These are phyloP conservation scores for Malacoraja senta DNA, from an alignment of 2,797 vertebrate species.

Conservation along the genomic window DNA sequence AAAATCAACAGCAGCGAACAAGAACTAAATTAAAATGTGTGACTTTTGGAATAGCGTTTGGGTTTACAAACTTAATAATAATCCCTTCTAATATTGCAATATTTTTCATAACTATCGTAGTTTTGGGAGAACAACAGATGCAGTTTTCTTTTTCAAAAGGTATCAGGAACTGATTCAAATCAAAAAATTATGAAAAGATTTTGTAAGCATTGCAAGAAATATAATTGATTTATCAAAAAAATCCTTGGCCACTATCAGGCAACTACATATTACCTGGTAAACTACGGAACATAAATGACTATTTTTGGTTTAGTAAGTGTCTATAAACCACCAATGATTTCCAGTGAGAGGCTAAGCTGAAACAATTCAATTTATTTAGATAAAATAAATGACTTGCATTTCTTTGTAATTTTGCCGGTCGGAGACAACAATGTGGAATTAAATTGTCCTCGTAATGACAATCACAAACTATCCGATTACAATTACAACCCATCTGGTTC, in stretches of 20 bases:
- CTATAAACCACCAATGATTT: not conserved
- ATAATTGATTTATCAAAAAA: not conserved
- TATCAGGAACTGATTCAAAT: not conserved
- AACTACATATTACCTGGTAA: not conserved
- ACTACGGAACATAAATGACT: not conserved
- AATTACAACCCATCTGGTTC: no score
- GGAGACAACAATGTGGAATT: not conserved
- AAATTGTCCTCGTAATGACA: no score
- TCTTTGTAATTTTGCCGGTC: not conserved
- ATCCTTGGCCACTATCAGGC: not conserved
- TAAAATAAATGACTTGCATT: not conserved
- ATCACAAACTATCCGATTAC: no score
- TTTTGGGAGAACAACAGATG: not conserved
- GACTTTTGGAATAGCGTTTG: slow-evolving; percentile 23
- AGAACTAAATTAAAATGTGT: slow-evolving; percentile 30
- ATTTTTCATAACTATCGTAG: slow-evolving; percentile 16
- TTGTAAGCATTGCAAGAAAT: not conserved
- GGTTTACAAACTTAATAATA: not conserved
- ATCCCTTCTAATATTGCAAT: not conserved
- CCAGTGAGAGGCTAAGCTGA: not conserved
- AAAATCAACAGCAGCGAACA: not conserved
- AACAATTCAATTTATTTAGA: not conserved
- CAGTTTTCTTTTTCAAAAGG: slow-evolving; percentile 1
- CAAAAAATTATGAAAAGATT: not conserved
- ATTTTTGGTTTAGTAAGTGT: not conserved